phyloP scores from a whole-genome alignment of 1,140 invertebrate species.

The Mesaphorura yosii region DNA sequence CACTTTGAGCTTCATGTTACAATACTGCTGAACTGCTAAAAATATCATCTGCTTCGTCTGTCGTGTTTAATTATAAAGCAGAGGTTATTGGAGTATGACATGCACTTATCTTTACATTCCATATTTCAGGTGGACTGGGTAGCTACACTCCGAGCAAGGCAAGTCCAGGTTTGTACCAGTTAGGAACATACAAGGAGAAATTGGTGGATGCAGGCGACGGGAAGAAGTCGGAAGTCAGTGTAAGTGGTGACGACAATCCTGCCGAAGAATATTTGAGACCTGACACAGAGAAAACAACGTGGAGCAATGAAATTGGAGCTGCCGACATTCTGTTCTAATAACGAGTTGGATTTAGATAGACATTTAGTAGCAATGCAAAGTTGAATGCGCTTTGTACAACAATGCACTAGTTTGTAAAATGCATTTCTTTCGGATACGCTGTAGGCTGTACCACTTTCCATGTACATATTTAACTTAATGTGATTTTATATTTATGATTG shows the following conservation, averaged over 20 bases:
- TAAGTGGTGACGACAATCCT: slow-evolving; percentile 11
- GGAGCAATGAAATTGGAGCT: slow-evolving; percentile 30
- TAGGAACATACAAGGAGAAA: slow-evolving; percentile 21
- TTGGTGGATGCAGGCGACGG: slow-evolving; percentile 2
- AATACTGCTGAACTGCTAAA: too few species aligned
- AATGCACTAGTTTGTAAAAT: too few species aligned
- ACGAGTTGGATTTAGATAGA: not conserved
- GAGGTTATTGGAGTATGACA: too few species aligned
- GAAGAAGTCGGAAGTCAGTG: slow-evolving; percentile 3
- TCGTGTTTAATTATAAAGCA: too few species aligned
- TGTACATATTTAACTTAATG: too few species aligned
- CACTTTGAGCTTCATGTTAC: too few species aligned
- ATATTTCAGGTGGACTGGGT: slow-evolving; percentile 12
- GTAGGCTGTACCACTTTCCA: too few species aligned
- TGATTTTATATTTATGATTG: too few species aligned
- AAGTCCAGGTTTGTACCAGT: slow-evolving; percentile 18
- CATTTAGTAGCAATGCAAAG: not conserved
- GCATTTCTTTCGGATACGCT: too few species aligned
- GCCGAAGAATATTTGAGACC: slow-evolving; percentile 31
- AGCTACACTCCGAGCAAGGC: slow-evolving; percentile 28
- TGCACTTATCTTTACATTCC: slow-evolving; percentile 2
- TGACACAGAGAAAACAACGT: slow-evolving; percentile 24
- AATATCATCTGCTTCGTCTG: too few species aligned
- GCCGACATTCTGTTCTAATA: slow-evolving; percentile 30
- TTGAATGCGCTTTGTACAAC: too few species aligned